Conservation (phyloP, 2,888 invertebrate genomes). For the Baronia brevicornis region DNA sequence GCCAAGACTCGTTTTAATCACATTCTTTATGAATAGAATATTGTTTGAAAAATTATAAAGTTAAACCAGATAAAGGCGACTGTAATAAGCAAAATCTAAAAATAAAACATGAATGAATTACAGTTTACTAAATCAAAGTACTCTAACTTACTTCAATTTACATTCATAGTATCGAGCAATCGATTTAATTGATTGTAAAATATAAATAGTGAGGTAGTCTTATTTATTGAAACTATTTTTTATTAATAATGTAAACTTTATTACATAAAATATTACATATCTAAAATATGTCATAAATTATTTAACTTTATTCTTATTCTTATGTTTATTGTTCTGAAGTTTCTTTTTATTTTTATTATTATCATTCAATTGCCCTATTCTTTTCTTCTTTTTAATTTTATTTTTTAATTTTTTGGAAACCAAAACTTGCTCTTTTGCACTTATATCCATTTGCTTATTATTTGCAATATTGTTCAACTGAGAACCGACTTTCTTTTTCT, state of each 20-base stretch:
- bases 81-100: too few species aligned
- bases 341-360: constrained; percentile 27
- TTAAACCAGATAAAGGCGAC: too few species aligned
- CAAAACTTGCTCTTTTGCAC: constrained; percentile 38
- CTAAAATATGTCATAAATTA: constrained; percentile 6
- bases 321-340: constrained; percentile 20
- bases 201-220: too few species aligned
- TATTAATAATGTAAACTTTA: constrained; percentile 13
- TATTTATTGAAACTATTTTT: too few species aligned
- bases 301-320: constrained; percentile 21
- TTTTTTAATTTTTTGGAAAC: constrained; percentile 53
- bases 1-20: too few species aligned
- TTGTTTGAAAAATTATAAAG: too few species aligned
- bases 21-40: too few species aligned
- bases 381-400: constrained; percentile 48
- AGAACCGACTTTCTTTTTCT: constrained; percentile 18
- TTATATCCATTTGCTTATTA: constrained; percentile 27
- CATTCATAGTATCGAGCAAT: too few species aligned
- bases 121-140: too few species aligned
- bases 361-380: constrained; percentile 46
- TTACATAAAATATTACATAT: constrained; percentile 13
- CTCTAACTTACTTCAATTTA: too few species aligned
- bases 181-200: too few species aligned
- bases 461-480: constrained; percentile 12
- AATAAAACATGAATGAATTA: too few species aligned